Base-by-base conservation (phyloP, 2,113 vertebrate genomes). In the Callocephalon fimbriatum region DNA sequence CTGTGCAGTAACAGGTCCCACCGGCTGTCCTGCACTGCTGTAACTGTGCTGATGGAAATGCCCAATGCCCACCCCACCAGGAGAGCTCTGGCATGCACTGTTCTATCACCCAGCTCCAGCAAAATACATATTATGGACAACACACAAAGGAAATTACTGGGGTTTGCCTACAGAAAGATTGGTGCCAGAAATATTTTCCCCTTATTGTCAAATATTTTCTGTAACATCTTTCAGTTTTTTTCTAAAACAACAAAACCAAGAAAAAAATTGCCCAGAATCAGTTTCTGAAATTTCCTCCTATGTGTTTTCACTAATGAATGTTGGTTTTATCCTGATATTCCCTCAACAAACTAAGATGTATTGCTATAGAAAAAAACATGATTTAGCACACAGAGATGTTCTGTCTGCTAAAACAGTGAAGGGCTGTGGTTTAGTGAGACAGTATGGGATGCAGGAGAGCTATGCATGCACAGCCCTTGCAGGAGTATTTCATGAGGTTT, bases 51-150 rank as follows among this genome's bases (percentile, higher is more conserved):
- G 37, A 22, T 18, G 50, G 77, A 40, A 53, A 44, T 0, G 3
- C 37, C 65, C 12, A n/a, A 3, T 0, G 0, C 12, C 25, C 0
- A 0, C 31, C 15, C 15, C 42, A 29, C 26, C 75, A 63, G 47
- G n/a, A 73, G 23, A 4, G 0, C 45, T 53, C 27, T n/a, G 3
- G 16, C 2, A 0, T 18, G 16, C 50, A 11, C 1, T 4, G 0
- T 71, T 51, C 54, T 22, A 20, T 66, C 31, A 66, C 10, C 6
- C 38, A n/a, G 32, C 40, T 61, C 83, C 65, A 47, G 77, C 35
- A 53, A 50, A 63, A n/a, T 12, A n/a, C 4, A 0, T 10, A 2
- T 7, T 51, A 38, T 0, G 2, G 23, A 45, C 32, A 78, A 12
- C 20, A 72, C 40, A 53, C 19, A 0, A 56, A 38, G 51, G 53